These are phyloP conservation scores for Drosophila varians DNA, from an alignment of 1,140 invertebrate species.

Conservation along the genomic window DNA sequence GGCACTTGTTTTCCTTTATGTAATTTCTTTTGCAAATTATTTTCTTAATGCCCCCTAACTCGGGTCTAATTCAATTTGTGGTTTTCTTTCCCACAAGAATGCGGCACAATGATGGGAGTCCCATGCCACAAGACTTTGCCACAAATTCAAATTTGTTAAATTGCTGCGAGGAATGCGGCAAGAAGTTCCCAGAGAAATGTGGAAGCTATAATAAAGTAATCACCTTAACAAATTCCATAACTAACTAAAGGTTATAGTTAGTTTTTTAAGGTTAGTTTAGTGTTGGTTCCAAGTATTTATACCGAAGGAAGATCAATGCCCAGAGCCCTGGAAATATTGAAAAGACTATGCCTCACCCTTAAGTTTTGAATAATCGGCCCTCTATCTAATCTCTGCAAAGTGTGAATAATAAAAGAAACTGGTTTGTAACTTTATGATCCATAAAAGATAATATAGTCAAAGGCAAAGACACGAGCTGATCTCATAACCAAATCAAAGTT, in stretches of 20 bases:
- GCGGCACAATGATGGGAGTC: conserved; percentile 30
- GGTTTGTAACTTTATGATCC: conserved; percentile 31
- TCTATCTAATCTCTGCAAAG: conserved; percentile 6
- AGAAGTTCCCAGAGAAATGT: conserved; percentile 29
- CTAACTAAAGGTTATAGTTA: background rate
- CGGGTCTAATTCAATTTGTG: conserved; percentile 72
- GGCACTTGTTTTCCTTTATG: conserved; percentile 79
- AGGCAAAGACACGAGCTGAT: conserved; percentile 30
- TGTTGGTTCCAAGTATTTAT: too few species aligned
- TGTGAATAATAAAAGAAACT: conserved; percentile 22
- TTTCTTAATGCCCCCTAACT: conserved; percentile 55
- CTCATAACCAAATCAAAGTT: background rate
- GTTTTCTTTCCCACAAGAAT: conserved; percentile 56
- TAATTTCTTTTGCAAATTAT: conserved; percentile 79
- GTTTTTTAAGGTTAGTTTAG: background rate
- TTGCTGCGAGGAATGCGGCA: conserved; percentile 16
- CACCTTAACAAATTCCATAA: background rate
- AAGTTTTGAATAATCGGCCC: conserved; percentile 5
- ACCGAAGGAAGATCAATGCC: background rate
- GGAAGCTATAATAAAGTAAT: background rate
- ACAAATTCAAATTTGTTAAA: conserved; percentile 60
- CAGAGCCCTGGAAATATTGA: background rate
- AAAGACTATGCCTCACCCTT: conserved; percentile 5
- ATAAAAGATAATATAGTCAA: conserved; percentile 23
- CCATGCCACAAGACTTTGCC: conserved; percentile 14